Conservation (phyloP, 2,888 invertebrate genomes). For the Pandemis heparana region DNA sequence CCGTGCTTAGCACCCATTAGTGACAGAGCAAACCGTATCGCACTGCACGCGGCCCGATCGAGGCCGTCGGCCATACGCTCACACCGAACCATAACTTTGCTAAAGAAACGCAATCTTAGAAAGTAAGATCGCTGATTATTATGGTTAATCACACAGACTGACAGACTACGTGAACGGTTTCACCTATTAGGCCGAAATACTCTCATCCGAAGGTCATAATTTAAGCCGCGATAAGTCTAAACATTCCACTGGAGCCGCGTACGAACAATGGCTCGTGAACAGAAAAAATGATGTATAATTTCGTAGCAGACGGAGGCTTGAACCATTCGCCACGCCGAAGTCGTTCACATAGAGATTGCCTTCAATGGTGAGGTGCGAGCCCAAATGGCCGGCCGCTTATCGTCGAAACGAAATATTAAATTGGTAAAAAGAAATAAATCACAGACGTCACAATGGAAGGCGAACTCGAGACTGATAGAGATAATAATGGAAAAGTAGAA, state of each 20-base stretch:
- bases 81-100: constrained; percentile 49
- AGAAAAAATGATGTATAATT: constrained; percentile 70
- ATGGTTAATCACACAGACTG: constrained; percentile 52
- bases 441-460: constrained; percentile 47
- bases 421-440: constrained; percentile 58
- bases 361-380: constrained; percentile 50
- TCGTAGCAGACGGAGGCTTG: constrained; percentile 46
- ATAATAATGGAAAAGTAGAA: constrained; percentile 57
- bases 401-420: constrained; percentile 51
- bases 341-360: constrained; percentile 50
- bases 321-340: constrained; percentile 35
- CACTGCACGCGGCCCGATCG: constrained; percentile 25
- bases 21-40: constrained; percentile 41
- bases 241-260: constrained; percentile 55
- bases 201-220: constrained; percentile 65
- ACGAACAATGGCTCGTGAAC: constrained; percentile 68
- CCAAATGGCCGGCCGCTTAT: constrained; percentile 46
- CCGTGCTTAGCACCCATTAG: constrained; percentile 63
- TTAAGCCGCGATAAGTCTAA: constrained; percentile 67
- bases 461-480: constrained; percentile 48
- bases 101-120: constrained; percentile 59
- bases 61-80: constrained; percentile 44
- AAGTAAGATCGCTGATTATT: constrained; percentile 56
- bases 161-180: constrained; percentile 57
- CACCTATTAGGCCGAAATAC: constrained; percentile 62